A percentile compares a stretch with the other conserved stretches of the same genome.
These are phyloP conservation scores for Oriolus oriolus DNA, from an alignment of 2,113 vertebrate species.

Conservation along the genomic window DNA sequence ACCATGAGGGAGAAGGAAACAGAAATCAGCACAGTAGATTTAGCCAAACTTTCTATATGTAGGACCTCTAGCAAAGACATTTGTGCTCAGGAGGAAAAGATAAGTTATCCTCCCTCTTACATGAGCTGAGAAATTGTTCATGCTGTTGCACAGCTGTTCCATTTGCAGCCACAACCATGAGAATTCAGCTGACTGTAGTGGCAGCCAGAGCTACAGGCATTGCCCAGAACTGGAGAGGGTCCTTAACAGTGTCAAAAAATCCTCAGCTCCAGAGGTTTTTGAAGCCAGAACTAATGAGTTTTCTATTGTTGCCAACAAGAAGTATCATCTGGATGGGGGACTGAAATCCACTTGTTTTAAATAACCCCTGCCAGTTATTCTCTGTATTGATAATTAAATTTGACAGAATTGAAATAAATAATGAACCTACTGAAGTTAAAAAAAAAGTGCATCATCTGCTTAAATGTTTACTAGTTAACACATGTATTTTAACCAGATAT, in stretches of 20 bases:
- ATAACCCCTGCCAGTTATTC: not conserved
- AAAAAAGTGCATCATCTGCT: not conserved
- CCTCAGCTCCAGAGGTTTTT: not conserved
- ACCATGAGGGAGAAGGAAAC: not conserved
- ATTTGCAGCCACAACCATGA: not conserved
- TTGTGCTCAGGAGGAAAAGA: not conserved
- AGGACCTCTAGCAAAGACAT: not conserved
- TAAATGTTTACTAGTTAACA: not conserved
- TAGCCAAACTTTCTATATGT: not conserved
- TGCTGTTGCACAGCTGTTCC: not conserved
- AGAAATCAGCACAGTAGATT: not conserved
- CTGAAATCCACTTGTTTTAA: not conserved
- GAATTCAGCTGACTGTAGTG: not conserved
- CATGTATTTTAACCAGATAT: not conserved
- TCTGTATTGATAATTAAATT: not conserved
- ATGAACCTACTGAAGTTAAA: not conserved
- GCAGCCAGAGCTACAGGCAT: not conserved
- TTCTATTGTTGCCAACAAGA: not conserved
- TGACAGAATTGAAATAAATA: not conserved
- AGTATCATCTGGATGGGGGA: not conserved
- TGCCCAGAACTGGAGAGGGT: not conserved
- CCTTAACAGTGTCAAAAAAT: not conserved
- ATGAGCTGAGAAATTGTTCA: not conserved
- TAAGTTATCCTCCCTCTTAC: not conserved
- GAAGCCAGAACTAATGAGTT: not conserved